Evolutionary conservation across 2,888 invertebrate species (phyloP).

Genomic region (Imbricaverruca yamaguchii): DNA sequence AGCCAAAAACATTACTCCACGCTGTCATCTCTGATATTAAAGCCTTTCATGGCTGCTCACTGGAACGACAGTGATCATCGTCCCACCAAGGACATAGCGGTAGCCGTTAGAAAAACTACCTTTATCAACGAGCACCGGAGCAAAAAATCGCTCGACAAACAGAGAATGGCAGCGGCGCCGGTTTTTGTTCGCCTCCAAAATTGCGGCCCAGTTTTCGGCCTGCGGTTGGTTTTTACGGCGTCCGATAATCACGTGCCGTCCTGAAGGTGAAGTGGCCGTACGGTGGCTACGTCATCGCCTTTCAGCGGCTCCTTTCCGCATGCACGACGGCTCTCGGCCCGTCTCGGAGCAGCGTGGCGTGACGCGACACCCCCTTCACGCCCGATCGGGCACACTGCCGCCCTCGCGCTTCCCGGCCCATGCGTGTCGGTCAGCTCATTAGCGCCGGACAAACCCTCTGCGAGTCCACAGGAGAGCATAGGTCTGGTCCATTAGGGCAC

Average conservation of each 20-base stretch:
- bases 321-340: no score
- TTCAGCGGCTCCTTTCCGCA: no score
- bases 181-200: constrained; percentile 1
- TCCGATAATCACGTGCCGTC: background rate
- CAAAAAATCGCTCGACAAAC: constrained; percentile 14
- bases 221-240: background rate
- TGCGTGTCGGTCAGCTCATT: background rate
- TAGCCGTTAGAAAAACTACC: background rate
- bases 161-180: background rate
- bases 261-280: no score
- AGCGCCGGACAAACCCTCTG: background rate
- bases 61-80: background rate
- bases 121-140: background rate
- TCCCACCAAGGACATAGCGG: background rate
- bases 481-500: no score
- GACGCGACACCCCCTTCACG: background rate
- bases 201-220: constrained; percentile 9
- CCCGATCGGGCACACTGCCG: background rate
- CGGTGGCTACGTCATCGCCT: no score
- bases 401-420: background rate
- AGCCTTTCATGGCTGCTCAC: background rate
- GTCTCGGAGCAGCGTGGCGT: no score
- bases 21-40: background rate
- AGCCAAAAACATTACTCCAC: background rate
- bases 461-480: no score